Evolutionary conservation across 2,113 vertebrate genomes (phyloP).

Genomic region (Limanda limanda): DNA sequence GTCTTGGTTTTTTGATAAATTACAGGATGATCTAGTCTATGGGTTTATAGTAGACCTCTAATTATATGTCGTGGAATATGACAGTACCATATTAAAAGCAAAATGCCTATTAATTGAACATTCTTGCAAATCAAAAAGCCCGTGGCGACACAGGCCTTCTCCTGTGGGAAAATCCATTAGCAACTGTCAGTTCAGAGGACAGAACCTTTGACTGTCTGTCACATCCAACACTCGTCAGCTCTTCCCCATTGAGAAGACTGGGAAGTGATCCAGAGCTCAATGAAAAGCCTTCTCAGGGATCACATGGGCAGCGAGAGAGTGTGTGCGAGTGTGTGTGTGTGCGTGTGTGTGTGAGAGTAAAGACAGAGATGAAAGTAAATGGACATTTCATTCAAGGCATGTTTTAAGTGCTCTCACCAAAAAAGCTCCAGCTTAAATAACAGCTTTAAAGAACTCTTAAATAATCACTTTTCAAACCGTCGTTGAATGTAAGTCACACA

Average conservation of each 20-base stretch:
- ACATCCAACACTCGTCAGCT: constrained; percentile 61
- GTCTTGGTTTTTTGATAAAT: not conserved
- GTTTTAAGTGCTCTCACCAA: not conserved
- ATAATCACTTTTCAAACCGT: constrained; percentile 3
- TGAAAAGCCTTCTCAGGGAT: constrained; percentile 70
- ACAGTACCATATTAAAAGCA: not conserved
- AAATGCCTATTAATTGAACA: constrained; percentile 15
- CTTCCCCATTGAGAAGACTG: constrained; percentile 57
- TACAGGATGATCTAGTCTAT: not conserved
- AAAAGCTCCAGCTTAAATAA: constrained; percentile 17
- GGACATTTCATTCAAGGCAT: constrained; percentile 29
- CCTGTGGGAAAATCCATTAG: constrained; percentile 55
- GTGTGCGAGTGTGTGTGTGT: constrained; percentile 11
- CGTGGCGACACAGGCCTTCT: constrained; percentile 4
- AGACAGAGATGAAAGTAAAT: constrained; percentile 39
- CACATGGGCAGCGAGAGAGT: constrained; percentile 38
- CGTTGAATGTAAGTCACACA: not conserved
- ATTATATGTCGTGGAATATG: constrained; percentile 6
- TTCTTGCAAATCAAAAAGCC: constrained; percentile 19
- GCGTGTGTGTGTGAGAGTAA: constrained; percentile 2
- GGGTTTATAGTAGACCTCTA: constrained; percentile 2
- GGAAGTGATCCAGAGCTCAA: constrained; percentile 73
- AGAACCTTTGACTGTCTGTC: constrained; percentile 68
- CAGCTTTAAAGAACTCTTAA: not conserved
- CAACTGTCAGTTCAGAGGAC: constrained; percentile 46